Evolutionary conservation across 2,797 vertebrate genomes (phyloP), one percentile per base, ranked within the genome.

Genomic region (Nyctibius grandis): DNA sequence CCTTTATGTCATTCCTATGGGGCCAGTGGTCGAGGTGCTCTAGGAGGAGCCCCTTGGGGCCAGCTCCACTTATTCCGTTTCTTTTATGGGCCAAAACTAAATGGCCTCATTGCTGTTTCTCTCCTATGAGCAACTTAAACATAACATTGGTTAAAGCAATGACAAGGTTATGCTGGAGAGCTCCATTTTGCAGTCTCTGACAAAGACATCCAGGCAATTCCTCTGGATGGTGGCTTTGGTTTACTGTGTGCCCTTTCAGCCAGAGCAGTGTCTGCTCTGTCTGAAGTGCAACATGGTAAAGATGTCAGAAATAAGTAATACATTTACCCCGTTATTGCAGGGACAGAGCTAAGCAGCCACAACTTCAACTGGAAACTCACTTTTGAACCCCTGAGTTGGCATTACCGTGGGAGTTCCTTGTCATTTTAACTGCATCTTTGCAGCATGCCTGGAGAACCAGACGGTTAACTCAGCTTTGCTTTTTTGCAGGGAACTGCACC

Each of bases 21-120:
- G 14, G 9, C 26, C 45, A 44, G 47, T 3, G 19, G 23, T 29
- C 0, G 0, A 80, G 28, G 17, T 1, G 2, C 9, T 76, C 14
- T 5, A 54, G 42, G 45, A 85, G 22, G 44, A 85, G 5, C 8
- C 9, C 9, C 11, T 79, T 36, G n/a, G 45, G 86, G 40, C 18
- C 45, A 48, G n/a, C 38, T 59, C 44, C 42, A 34, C 4, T 38
- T 78, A 56, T 5, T n/a, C 14, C 11, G 15, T n/a, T n/a, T 74
- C 53, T 90, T 77, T 56, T 56, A 34, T 15, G 26, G 18, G 23
- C 4, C 42, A 40, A 81, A 75, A 54, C 17, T 61, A 44, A 64
- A 34, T 17, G 15, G 11, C 6, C 2, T 69, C 13, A 31, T 68
- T 74, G 6, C 53, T 72, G 31, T 33, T 91, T 60, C 2, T 2